These are phyloP conservation scores for Allacma fusca DNA, from an alignment of 2,888 invertebrate species.

Conservation along the genomic window DNA sequence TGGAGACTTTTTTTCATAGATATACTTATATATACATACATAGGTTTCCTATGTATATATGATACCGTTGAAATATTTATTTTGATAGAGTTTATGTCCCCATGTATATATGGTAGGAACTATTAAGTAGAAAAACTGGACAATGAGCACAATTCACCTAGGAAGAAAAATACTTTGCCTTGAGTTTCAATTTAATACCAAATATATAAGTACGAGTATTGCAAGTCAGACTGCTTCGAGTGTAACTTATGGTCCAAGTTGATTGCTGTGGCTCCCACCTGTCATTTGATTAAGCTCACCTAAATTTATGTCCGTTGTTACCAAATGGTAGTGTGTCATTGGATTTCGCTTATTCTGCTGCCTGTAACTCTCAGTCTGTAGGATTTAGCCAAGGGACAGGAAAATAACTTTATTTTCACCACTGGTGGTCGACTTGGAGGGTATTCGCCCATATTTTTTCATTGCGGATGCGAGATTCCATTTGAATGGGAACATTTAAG, in stretches of 20 bases:
- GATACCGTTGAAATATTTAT: too few species aligned
- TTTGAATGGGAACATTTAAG: too few species aligned
- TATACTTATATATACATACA: too few species aligned
- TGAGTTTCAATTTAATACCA: constrained; percentile 16
- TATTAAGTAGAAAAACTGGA: neutral
- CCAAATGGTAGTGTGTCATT: neutral
- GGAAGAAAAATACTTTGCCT: neutral
- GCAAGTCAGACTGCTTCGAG: neutral
- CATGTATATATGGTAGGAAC: too few species aligned
- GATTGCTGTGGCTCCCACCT: constrained; percentile 24
- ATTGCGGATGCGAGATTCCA: too few species aligned
- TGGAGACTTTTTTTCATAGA: too few species aligned
- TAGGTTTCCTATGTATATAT: too few species aligned
- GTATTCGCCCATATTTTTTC: neutral
- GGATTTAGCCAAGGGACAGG: constrained; percentile 4
- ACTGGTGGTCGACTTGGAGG: constrained; percentile 8
- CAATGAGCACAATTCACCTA: neutral
- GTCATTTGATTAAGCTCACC: constrained; percentile 18
- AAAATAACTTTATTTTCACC: constrained; percentile 28
- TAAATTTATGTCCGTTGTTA: neutral
- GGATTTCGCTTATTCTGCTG: neutral
- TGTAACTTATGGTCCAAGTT: constrained; percentile 14
- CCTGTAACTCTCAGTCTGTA: neutral
- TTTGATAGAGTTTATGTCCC: too few species aligned
- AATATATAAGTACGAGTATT: neutral